These are phyloP conservation scores for Hypolimnas misippus DNA, from an alignment of 2,888 invertebrate species.

Conservation along the genomic window DNA sequence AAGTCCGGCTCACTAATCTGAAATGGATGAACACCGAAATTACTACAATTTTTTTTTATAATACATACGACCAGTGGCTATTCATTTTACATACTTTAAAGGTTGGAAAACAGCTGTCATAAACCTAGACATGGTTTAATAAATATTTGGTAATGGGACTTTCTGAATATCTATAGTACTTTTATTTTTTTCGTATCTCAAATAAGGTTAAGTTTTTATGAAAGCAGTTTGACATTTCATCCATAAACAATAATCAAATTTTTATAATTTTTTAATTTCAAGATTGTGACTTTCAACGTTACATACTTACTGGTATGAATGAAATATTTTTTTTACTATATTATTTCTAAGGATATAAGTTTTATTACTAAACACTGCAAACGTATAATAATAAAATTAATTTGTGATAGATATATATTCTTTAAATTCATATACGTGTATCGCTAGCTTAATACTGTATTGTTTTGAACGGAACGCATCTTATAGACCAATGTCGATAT, in stretches of 20 bases:
- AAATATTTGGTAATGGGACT: not conserved
- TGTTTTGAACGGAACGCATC: constrained; percentile 36
- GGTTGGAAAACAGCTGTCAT: constrained; percentile 65
- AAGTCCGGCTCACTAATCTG: constrained; percentile 62
- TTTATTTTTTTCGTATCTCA: not conserved
- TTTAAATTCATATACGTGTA: not conserved
- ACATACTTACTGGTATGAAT: no score
- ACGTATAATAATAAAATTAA: no score
- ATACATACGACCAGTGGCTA: not conserved
- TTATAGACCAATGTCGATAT: constrained; percentile 45
- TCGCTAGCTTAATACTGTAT: not conserved
- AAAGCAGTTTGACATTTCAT: not conserved
- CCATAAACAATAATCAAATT: no score
- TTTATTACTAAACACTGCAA: no score
- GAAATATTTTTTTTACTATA: no score
- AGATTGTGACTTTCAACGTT: no score
- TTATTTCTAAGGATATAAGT: no score
- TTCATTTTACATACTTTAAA: constrained; percentile 53
- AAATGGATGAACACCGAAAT: constrained; percentile 33
- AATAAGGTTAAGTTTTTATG: no score
- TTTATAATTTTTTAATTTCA: not conserved
- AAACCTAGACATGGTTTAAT: constrained; percentile 61
- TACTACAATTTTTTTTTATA: not conserved
- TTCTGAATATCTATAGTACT: no score
- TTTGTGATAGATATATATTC: no score